phyloP scores from a whole-genome alignment of 2,797 vertebrate genomes.

The Anableps anableps region DNA sequence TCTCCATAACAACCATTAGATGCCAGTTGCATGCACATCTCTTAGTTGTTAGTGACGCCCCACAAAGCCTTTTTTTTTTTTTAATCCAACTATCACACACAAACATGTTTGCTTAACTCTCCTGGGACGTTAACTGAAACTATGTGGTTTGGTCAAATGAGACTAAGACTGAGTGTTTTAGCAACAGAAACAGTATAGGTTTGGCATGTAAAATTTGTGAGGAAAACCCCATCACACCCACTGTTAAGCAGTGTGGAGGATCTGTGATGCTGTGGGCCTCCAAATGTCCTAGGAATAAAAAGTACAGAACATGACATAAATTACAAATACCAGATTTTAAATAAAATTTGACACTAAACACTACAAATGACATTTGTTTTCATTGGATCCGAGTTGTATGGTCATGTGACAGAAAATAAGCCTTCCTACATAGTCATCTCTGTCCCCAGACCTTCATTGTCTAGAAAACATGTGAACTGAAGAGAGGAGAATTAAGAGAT shows the following conservation, averaged over 20 bases:
- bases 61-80: not conserved
- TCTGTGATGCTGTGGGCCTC: not conserved
- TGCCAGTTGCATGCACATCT: not conserved
- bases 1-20: not conserved
- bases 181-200: not conserved
- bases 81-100: not conserved
- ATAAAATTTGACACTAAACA: not conserved
- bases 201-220: not conserved
- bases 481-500: too few relatives aligned
- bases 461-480: too few relatives aligned
- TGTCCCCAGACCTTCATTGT: too few relatives aligned
- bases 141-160: not conserved
- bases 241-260: not conserved
- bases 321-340: not conserved
- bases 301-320: not conserved
- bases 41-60: not conserved
- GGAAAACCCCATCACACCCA: not conserved
- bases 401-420: too few relatives aligned
- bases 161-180: not conserved
- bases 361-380: not conserved
- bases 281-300: not conserved
- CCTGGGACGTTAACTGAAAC: not conserved
- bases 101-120: not conserved
- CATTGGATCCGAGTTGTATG: not conserved
- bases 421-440: too few relatives aligned